A percentile compares a stretch with the other conserved stretches of the same genome.
Evolutionary conservation across 92 coral and sea anemone species (phyloP).

Genomic region (Diadumene lineata): DNA sequence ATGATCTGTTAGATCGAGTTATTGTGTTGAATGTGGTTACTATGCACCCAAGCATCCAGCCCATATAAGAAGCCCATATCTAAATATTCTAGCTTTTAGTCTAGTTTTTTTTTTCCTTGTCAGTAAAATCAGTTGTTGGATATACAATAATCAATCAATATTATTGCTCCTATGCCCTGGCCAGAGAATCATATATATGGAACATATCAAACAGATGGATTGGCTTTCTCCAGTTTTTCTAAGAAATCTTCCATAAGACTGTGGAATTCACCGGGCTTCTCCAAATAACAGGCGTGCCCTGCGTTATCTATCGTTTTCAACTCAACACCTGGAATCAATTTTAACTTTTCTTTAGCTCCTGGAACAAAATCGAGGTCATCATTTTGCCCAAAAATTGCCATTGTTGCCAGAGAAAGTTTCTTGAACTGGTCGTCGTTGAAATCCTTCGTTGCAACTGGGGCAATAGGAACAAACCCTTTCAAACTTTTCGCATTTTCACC

Average conservation of each 20-base stretch:
- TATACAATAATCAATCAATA: too few species aligned
- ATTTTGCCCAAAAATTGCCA: conserved; percentile 74
- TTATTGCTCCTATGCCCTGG: too few species aligned
- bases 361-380: conserved; percentile 48
- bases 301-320: conserved; percentile 65
- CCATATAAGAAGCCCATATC: too few species aligned
- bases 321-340: conserved; percentile 61
- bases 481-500: conserved; percentile 37
- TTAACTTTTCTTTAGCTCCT: conserved; percentile 50
- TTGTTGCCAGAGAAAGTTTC: conserved; percentile 49
- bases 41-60: too few species aligned
- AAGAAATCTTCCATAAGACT: conserved; percentile 63
- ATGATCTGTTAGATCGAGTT: too few species aligned
- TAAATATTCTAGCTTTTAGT: too few species aligned
- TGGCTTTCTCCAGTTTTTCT: conserved; percentile 21
- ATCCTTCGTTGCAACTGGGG: conserved; percentile 62
- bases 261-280: conserved; percentile 75
- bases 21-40: too few species aligned
- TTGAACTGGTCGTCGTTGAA: conserved; percentile 45
- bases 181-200: too few species aligned
- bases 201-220: too few species aligned
- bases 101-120: too few species aligned
- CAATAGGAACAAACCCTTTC: conserved; percentile 79
- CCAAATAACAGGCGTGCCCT: conserved; percentile 80
- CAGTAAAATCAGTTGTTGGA: too few species aligned